Evolutionary conservation across 1,140 invertebrate genomes (phyloP), one percentile per base, ranked within the genome.

Genomic region (Pantala flavescens): DNA sequence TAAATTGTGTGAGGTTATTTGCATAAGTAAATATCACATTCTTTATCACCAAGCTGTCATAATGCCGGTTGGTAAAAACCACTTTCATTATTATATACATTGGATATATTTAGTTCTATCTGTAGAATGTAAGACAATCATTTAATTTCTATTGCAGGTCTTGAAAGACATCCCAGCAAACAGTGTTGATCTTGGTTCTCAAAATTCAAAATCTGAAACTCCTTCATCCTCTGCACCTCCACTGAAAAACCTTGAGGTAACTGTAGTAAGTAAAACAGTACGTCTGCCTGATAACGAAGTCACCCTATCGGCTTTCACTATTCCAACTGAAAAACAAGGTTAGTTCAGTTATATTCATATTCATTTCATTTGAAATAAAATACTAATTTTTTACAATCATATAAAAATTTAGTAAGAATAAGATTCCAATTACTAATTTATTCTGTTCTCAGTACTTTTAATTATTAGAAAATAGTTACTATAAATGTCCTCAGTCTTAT

Each of bases 251-350:
- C 83, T 96, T 75, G 87, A 89, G 24, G 92, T 97, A 0, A 91
- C 91, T 9, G 93, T 90, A 11, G 86, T 89, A 77, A 89, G 91
- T 49, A 90, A 93, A 84, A 86, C 86, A 82, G 83, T 86, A 75
- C 77, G 84, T 82, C 73, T 94, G 71, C 93, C 93, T 7, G 87
- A 90, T 74, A 91, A 92, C 82, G 88, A 91, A 82, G 90, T 90
- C 0, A 90, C 88, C 7, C 82, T 97, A 43, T 90, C 90, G 21
- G 93, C 92, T 0, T 93, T 90, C 79, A 93, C 90, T 7, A 86
- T 93, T 23, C 93, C 93, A 55, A 87, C 90, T 77, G 90, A 91
- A 79, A 85, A 88, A 75, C 84, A 86, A 28, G 89, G 87, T 80
- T 87, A 85, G 70, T 74, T 55, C 74, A 21, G 76, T 73, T 49